These are phyloP conservation scores for Vombatus ursinus DNA, from an alignment of 2,113 vertebrate species.

Conservation along the genomic window DNA sequence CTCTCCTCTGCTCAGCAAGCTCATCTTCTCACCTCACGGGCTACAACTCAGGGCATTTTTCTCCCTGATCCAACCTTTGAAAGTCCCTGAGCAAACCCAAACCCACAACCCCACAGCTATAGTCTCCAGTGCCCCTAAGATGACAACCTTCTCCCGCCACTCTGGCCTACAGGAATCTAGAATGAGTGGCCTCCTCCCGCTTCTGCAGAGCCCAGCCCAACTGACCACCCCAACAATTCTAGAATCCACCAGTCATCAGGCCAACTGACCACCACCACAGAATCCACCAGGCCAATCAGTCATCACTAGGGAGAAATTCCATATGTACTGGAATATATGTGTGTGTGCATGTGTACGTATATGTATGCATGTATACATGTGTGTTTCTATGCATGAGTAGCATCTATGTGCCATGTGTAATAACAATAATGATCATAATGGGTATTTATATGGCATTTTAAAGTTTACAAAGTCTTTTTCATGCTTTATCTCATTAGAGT, in stretches of 20 bases:
- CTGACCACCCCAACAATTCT: neutral
- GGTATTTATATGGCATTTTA: neutral
- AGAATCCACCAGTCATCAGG: neutral
- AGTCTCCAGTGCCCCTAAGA: neutral
- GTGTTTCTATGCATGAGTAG: neutral
- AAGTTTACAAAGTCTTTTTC: neutral
- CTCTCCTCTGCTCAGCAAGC: neutral
- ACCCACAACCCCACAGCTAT: neutral
- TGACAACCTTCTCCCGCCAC: neutral
- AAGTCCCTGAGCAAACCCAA: neutral
- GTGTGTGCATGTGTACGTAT: no score
- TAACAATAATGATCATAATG: neutral
- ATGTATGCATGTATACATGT: no score
- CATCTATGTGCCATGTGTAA: neutral
- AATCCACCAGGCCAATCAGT: neutral
- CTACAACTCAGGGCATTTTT: neutral
- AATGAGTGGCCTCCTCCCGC: neutral
- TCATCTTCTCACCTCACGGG: neutral
- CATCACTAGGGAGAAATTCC: neutral
- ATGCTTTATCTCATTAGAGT: neutral
- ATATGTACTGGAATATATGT: neutral
- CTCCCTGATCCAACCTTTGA: neutral
- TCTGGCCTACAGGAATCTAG: neutral
- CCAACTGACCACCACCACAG: neutral
- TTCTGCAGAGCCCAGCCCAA: neutral